Evolutionary conservation across 30 jellyfish, hydroid and myxozoan species (phyloP).

Genomic region (Haliclystus octoradiatus): DNA sequence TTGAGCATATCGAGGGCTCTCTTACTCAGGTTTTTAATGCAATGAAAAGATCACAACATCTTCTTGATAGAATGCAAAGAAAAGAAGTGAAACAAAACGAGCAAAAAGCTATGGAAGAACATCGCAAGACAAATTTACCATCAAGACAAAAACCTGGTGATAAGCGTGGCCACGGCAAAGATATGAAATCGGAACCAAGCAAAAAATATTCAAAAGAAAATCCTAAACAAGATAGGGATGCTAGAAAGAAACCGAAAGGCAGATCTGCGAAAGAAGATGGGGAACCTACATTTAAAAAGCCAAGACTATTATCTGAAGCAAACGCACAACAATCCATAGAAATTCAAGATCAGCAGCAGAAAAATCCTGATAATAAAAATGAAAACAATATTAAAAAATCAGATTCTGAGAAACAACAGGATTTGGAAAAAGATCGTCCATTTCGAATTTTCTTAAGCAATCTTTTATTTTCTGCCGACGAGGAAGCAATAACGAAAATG

Average conservation of each 20-base stretch:
- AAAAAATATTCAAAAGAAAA: neutral
- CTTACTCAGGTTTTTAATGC: slow-evolving; percentile 32
- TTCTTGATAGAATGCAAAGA: slow-evolving; percentile 5
- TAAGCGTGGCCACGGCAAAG: neutral
- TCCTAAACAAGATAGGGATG: neutral
- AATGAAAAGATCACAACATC: slow-evolving; percentile 17
- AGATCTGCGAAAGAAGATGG: neutral
- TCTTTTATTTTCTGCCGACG: slow-evolving; percentile 50
- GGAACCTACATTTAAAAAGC: neutral
- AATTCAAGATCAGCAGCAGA: neutral
- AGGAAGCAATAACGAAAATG: slow-evolving; percentile 14
- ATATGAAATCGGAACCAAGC: too few species aligned
- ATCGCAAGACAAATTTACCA: slow-evolving; percentile 19
- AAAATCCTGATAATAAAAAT: too few species aligned
- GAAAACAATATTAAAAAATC: too few species aligned
- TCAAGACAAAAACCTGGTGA: slow-evolving; percentile 13
- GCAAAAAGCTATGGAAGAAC: slow-evolving; percentile 13
- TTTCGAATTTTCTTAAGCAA: slow-evolving; percentile 73
- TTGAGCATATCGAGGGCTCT: slow-evolving; percentile 66
- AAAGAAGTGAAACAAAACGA: slow-evolving; percentile 21
- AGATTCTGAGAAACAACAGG: neutral
- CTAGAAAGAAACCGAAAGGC: neutral
- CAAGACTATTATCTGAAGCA: neutral
- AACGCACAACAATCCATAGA: neutral
- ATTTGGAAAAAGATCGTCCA: neutral